phyloP scores from a whole-genome alignment of 2,888 invertebrate genomes.

The Clostera curtula region DNA sequence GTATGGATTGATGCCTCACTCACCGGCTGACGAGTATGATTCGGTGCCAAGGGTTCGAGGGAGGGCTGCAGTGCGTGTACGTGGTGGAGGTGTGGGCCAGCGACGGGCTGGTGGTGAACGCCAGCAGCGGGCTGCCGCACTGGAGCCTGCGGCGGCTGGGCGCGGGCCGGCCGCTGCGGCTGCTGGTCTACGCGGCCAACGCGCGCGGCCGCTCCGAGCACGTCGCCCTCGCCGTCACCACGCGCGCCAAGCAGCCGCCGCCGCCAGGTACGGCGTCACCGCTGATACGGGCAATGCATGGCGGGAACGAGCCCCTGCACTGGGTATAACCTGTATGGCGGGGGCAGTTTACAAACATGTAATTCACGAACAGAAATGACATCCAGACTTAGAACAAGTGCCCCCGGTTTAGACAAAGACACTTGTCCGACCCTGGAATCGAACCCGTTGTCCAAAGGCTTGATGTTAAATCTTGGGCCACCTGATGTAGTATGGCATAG shows the following conservation, averaged over 20 bases:
- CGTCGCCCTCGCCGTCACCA: slow-evolving; percentile 61
- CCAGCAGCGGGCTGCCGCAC: slow-evolving; percentile 80
- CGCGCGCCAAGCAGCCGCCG: slow-evolving; percentile 49
- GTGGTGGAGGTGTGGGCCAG: slow-evolving; percentile 81
- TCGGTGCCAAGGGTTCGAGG: slow-evolving; percentile 78
- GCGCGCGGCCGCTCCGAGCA: slow-evolving; percentile 88
- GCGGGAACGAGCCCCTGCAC: no score
- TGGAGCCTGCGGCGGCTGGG: slow-evolving; percentile 86
- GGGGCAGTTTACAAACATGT: no score
- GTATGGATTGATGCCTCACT: no score
- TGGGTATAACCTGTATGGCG: no score
- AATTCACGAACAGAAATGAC: no score
- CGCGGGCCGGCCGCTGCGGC: slow-evolving; percentile 83
- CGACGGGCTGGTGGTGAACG: slow-evolving; percentile 78
- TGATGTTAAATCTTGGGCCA: no score
- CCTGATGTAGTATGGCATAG: no score
- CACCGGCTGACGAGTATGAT: not conserved
- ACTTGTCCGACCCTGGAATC: no score
- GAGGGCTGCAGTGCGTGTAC: slow-evolving; percentile 84
- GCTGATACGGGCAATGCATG: no score
- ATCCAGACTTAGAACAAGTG: no score
- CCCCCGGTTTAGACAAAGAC: no score
- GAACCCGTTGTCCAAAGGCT: no score
- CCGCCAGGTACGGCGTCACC: slow-evolving; percentile 42
- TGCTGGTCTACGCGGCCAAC: slow-evolving; percentile 89